Evolutionary conservation across 2,113 vertebrate genomes (phyloP).

Genomic region (Pluvianellus socialis): DNA sequence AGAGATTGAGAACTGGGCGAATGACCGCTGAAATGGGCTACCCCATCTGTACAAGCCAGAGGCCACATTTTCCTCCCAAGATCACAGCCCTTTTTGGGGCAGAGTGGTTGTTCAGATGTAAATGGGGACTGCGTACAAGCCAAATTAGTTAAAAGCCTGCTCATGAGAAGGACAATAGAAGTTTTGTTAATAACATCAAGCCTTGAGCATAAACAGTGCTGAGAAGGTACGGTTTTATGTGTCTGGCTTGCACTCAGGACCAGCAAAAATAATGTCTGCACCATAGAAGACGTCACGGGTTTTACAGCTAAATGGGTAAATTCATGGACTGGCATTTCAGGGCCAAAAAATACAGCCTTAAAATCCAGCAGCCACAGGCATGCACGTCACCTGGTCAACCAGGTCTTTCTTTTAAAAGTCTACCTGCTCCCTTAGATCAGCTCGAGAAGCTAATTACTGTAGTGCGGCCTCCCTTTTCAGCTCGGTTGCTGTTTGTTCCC

Average conservation of each 20-base stretch:
- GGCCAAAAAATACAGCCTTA: not conserved
- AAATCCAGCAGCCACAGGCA: not conserved
- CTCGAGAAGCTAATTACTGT: not conserved
- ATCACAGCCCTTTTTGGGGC: not conserved
- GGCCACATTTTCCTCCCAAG: not conserved
- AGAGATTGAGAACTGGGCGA: not conserved
- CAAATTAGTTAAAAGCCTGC: not conserved
- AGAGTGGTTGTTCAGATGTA: not conserved
- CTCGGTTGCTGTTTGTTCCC: conserved; percentile 30
- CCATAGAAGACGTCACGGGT: not conserved
- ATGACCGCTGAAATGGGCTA: not conserved
- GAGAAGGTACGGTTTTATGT: not conserved
- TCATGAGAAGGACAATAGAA: not conserved
- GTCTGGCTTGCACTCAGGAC: not conserved
- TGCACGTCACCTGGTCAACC: not conserved
- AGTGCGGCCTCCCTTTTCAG: not conserved
- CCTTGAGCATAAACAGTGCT: not conserved
- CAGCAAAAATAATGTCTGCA: not conserved
- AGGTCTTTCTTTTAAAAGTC: not conserved
- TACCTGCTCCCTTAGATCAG: not conserved
- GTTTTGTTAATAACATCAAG: not conserved
- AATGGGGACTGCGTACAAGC: not conserved
- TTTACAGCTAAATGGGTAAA: not conserved
- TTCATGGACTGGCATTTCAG: not conserved
- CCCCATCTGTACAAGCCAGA: not conserved